These are phyloP conservation scores for Odontocerum albicorne DNA, from an alignment of 2,888 invertebrate genomes.

Conservation along the genomic window DNA sequence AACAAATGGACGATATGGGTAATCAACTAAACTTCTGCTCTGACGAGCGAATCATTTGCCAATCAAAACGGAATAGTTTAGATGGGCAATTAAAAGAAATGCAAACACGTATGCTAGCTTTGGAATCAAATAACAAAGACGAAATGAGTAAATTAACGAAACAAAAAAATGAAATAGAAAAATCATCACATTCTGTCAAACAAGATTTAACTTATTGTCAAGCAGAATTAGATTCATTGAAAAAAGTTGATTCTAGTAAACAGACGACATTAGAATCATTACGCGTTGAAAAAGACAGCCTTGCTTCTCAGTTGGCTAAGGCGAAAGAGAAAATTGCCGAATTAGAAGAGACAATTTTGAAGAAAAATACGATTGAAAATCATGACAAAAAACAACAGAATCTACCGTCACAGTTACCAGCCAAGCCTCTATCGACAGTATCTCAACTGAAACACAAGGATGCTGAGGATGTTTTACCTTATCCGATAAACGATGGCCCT, in stretches of 20 bases:
- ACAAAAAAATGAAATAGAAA: constrained; percentile 21
- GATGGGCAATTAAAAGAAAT: constrained; percentile 22
- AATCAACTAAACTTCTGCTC: constrained; percentile 32
- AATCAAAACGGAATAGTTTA: constrained; percentile 12
- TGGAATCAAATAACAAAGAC: constrained; percentile 16
- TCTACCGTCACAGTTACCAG: constrained; percentile 8
- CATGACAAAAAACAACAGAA: neutral
- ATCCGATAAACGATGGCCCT: constrained; percentile 25
- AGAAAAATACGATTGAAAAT: neutral
- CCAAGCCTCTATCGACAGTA: constrained; percentile 7
- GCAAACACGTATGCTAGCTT: constrained; percentile 17
- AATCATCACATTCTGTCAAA: constrained; percentile 13
- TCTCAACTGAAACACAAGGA: constrained; percentile 7
- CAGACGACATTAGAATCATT: constrained; percentile 51
- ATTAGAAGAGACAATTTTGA: constrained; percentile 43
- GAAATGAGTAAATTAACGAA: constrained; percentile 21
- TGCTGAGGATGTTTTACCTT: neutral
- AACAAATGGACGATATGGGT: constrained; percentile 32
- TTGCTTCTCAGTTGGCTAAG: constrained; percentile 48
- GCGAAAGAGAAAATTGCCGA: constrained; percentile 50
- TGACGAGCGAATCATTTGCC: constrained; percentile 25
- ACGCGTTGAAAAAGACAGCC: constrained; percentile 51
- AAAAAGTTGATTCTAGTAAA: constrained; percentile 54
- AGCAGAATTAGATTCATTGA: constrained; percentile 52
- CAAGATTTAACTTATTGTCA: constrained; percentile 41